Percentiles rank a stretch among this genome's conserved stretches.
These are phyloP conservation scores for Abrostola triplasia DNA, from an alignment of 2,888 invertebrate species.

Conservation along the genomic window DNA sequence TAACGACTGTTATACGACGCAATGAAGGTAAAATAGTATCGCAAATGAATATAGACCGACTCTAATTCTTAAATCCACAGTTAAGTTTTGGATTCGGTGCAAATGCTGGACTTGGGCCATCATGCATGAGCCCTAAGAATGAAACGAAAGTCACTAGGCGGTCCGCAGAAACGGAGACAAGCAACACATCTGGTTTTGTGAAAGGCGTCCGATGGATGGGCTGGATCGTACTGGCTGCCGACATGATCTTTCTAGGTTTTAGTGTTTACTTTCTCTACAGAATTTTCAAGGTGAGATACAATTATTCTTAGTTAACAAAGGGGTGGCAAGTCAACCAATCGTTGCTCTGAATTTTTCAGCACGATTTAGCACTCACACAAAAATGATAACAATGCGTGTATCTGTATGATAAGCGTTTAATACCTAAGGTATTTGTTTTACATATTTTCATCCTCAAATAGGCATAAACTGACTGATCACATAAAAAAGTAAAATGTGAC, in stretches of 20 bases:
- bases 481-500: slow-evolving; percentile 1
- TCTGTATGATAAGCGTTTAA: neutral
- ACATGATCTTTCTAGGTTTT: slow-evolving; percentile 60
- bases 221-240: slow-evolving; percentile 65
- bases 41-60: no score
- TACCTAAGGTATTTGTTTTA: slow-evolving; percentile 1
- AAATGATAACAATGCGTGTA: neutral
- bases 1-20: no score
- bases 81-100: slow-evolving; percentile 76
- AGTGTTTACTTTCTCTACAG: slow-evolving; percentile 63
- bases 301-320: slow-evolving; percentile 1
- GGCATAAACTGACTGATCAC: neutral
- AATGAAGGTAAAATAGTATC: no score
- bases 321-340: no score
- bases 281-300: slow-evolving; percentile 63
- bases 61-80: slow-evolving; percentile 55
- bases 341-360: no score
- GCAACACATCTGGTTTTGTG: slow-evolving; percentile 41
- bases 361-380: no score
- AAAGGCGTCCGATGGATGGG: slow-evolving; percentile 61
- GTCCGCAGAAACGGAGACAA: neutral
- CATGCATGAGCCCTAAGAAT: slow-evolving; percentile 59
- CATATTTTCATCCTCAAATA: slow-evolving; percentile 7
- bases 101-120: slow-evolving; percentile 70
- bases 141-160: neutral